Base-by-base conservation (phyloP, 2,113 vertebrate species). In the Aspidoscelis tigris region DNA sequence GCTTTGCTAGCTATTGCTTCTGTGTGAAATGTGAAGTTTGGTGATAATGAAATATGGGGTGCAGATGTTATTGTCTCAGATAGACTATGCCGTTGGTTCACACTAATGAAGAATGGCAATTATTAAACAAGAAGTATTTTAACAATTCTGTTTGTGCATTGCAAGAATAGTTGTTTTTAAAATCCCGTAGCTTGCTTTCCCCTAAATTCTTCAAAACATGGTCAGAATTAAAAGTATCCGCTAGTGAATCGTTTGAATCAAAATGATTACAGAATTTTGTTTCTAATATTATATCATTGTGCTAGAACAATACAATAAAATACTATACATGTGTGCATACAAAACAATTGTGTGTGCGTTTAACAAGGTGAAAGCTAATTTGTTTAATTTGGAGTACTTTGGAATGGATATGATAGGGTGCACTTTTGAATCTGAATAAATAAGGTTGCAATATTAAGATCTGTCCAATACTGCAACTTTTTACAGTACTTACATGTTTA, bases 1-100 rank as follows among this genome's bases (percentile, higher is more conserved):
- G 96, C 94, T 94, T 92, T 90, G 92, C 94, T 97, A 97, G 97
- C 96, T 96, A 95, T 85, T 92, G 95, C 96, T 96, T 97, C 96
- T 97, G 96, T 96, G 92, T 96, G 97, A 97, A 97, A 97, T 96
- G 97, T 97, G 97, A 97, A 98, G 96, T 97, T 97, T 97, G 95
- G 97, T 97, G 97, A 98, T 99, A 98, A 99, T 98, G 98, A 98
- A 98, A 98, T 96, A 97, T 94, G 92, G 94, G 93, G 94, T 95
- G 90, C 95, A 95, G 95, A 95, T 96, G 95, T 95, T 96, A 96
- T 95, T 96, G 96, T 96, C 96, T 96, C 94, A 93, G 92, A 94
- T 93, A 94, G 93, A 94, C 91, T 91, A 61, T 95, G 95, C 94
- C 94, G 95, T 95, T 95, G 95, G 93, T 94, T 96, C 95, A 95